A percentile compares a stretch with the other conserved stretches of the same genome.
Conservation (phyloP, 2,888 invertebrate species). For the Campopleginae sp. region DNA sequence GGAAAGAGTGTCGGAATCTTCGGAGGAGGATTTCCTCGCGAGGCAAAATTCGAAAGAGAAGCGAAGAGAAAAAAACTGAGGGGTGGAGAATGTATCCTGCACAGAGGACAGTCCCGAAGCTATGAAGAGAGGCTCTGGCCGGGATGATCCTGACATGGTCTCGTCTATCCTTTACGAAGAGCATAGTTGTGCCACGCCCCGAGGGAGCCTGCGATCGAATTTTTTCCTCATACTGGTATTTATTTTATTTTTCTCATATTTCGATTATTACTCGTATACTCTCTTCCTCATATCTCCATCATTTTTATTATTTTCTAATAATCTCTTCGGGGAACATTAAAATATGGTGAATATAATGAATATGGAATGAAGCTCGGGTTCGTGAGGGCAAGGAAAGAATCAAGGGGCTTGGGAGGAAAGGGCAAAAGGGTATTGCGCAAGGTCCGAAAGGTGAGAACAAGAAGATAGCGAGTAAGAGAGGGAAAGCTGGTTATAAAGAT, state of each 20-base stretch:
- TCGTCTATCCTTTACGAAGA: conserved; percentile 44
- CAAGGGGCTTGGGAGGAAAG: background rate
- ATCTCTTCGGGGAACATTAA: conserved; percentile 62
- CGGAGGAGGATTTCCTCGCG: conserved; percentile 31
- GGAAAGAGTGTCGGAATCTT: conserved; percentile 29
- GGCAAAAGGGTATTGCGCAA: conserved; percentile 37
- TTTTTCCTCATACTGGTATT: conserved; percentile 14
- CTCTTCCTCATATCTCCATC: background rate
- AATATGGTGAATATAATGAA: conserved; percentile 58
- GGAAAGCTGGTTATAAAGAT: conserved; percentile 26
- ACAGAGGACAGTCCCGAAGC: conserved; percentile 33
- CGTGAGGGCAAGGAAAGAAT: background rate
- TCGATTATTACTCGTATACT: background rate
- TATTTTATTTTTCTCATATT: conserved; percentile 18
- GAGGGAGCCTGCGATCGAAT: conserved; percentile 10
- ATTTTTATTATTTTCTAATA: conserved; percentile 59
- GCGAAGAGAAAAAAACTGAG: background rate
- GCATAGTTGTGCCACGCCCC: conserved; percentile 49
- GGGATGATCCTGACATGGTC: conserved; percentile 30
- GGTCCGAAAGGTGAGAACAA: conserved; percentile 49
- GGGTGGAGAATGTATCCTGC: conserved; percentile 1
- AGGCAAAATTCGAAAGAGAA: conserved; percentile 23
- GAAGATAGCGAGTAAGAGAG: conserved; percentile 2
- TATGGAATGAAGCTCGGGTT: conserved; percentile 46
- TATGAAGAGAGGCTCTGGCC: background rate